Percentiles rank a stretch among this genome's conserved stretches.
These are phyloP conservation scores for Eudyptes chrysolophus DNA, from an alignment of 2,113 vertebrate species.

Conservation along the genomic window DNA sequence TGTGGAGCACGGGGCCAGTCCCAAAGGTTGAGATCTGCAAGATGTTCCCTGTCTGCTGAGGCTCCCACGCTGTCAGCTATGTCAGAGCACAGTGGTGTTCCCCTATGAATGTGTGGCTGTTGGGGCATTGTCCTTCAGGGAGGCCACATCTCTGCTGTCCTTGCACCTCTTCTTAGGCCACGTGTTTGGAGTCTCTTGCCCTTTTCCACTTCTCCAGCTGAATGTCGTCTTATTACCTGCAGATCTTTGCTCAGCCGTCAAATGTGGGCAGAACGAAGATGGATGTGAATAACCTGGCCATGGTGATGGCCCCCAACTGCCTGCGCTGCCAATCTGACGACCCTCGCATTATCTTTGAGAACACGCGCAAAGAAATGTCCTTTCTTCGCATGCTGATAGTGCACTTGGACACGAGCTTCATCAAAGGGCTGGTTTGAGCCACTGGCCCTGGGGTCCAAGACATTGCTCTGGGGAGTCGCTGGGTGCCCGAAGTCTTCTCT, in stretches of 20 bases:
- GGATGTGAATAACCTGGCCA: conserved; percentile 93
- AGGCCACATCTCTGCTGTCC: not conserved
- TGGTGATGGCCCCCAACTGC: conserved; percentile 95
- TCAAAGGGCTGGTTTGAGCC: conserved; percentile 82
- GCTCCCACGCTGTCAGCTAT: accelerated
- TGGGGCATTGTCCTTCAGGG: not conserved
- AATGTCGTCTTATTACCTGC: not conserved
- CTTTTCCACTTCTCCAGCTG: not conserved
- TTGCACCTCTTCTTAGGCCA: not conserved
- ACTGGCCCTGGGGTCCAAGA: not conserved
- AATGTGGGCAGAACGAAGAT: conserved; percentile 91
- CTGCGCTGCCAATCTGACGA: conserved; percentile 89
- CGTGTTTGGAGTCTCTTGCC: not conserved
- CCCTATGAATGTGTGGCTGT: not conserved
- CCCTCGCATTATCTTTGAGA: conserved; percentile 89
- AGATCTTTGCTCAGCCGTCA: conserved; percentile 89
- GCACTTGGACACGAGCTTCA: conserved; percentile 86
- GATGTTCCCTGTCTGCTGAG: not conserved
- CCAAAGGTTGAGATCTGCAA: not conserved
- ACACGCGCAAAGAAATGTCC: conserved; percentile 92
- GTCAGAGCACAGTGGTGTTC: not conserved
- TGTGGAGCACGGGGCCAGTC: not conserved
- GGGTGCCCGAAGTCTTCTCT: not conserved
- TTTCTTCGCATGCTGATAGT: conserved; percentile 90
- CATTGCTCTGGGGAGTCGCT: not conserved